phyloP scores from a whole-genome alignment of 2,113 vertebrate species.

The Podiceps cristatus region DNA sequence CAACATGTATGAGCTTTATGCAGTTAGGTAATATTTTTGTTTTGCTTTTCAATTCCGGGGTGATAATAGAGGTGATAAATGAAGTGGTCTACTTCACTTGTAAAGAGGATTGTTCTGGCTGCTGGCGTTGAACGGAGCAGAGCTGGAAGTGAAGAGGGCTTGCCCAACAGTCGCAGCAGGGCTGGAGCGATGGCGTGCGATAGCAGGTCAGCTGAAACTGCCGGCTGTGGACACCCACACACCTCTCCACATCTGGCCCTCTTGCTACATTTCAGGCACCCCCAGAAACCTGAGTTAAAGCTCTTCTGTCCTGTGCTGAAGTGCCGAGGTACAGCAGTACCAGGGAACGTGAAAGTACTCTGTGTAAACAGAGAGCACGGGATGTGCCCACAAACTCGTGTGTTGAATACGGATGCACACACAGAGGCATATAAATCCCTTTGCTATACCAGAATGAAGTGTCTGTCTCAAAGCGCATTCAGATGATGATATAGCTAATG shows the following conservation, averaged over 20 bases:
- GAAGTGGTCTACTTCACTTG: not conserved
- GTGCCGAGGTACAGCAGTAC: not conserved
- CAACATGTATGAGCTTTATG: not conserved
- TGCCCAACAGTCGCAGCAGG: accelerated
- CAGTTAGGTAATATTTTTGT: constrained; percentile 40
- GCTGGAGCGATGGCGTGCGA: accelerated
- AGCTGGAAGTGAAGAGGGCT: not conserved
- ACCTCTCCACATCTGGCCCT: not conserved
- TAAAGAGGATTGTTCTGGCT: not conserved
- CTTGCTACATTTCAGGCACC: not conserved
- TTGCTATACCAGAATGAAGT: not conserved
- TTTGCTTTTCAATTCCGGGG: not conserved
- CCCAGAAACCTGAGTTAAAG: not conserved
- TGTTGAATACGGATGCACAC: not conserved
- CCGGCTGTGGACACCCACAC: not conserved
- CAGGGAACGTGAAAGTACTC: accelerated
- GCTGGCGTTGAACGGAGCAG: not conserved
- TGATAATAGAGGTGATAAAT: constrained; percentile 21
- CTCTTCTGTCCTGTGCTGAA: not conserved
- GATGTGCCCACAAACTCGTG: not conserved
- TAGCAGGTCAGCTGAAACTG: not conserved
- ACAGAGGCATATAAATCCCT: not conserved
- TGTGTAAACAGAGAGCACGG: not conserved
- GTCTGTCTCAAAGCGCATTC: not conserved
- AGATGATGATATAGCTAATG: not conserved